Evolutionary conservation across 1,140 invertebrate genomes (phyloP).

Genomic region (Habropoda laboriosa): DNA sequence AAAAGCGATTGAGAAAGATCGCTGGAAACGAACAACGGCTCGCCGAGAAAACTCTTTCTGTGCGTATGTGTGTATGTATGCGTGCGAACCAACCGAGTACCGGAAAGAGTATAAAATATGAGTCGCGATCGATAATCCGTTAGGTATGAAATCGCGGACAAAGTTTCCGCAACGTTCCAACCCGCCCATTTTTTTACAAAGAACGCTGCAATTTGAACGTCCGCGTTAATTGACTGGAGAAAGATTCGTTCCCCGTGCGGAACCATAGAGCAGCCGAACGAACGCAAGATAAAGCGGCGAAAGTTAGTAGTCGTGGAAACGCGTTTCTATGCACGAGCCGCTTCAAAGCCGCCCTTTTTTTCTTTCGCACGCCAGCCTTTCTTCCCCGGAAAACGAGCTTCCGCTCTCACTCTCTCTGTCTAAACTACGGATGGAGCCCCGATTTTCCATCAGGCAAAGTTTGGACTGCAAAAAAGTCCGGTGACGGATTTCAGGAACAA

Average conservation of each 20-base stretch:
- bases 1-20: no score
- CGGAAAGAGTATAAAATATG: background rate
- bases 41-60: no score
- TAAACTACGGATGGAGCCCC: background rate
- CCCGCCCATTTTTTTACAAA: background rate
- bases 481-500: conserved; percentile 10
- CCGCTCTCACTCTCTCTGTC: no score
- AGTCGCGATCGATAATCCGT: conserved; percentile 7
- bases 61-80: no score
- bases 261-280: no score
- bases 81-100: background rate
- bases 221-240: conserved; percentile 15
- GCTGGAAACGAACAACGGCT: no score
- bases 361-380: conserved; percentile 5
- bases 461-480: background rate
- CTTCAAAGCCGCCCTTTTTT: conserved; percentile 10
- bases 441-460: conserved; percentile 15
- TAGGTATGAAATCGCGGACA: background rate
- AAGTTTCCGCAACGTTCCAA: background rate
- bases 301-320: background rate
- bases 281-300: background rate
- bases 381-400: background rate
- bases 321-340: background rate
- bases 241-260: background rate
- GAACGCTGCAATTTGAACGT: background rate